phyloP scores from a whole-genome alignment of 2,888 invertebrate species.

The Agonopterix heracliana region DNA sequence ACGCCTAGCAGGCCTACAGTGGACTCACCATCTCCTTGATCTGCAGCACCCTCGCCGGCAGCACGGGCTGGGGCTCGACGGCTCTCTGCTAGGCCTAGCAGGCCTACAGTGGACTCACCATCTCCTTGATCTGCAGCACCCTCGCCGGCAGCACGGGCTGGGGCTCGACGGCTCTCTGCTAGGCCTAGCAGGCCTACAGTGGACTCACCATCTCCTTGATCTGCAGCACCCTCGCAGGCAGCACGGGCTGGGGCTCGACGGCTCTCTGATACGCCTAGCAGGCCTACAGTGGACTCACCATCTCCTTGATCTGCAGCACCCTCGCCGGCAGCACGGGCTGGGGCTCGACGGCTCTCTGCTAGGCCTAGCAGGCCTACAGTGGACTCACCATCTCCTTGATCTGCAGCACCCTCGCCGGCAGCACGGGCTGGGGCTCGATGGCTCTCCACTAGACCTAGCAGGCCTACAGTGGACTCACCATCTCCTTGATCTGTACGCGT shows the following conservation, averaged over 20 bases:
- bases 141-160: constrained; percentile 42
- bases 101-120: constrained; percentile 41
- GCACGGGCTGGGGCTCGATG: constrained; percentile 36
- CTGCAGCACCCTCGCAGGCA: constrained; percentile 35
- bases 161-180: constrained; percentile 36
- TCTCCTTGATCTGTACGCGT: constrained; percentile 79
- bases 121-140: constrained; percentile 73
- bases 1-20: no score
- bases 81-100: no score
- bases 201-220: constrained; percentile 78
- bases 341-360: constrained; percentile 36
- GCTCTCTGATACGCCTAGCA: no score
- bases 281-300: constrained; percentile 41
- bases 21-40: constrained; percentile 78
- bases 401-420: constrained; percentile 35
- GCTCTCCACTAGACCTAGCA: no score
- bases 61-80: constrained; percentile 36
- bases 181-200: no score
- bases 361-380: no score
- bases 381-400: constrained; percentile 78
- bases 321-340: constrained; percentile 42
- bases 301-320: constrained; percentile 73
- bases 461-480: constrained; percentile 41
- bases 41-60: constrained; percentile 35
- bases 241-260: constrained; percentile 36